Percentiles rank a stretch among this genome's conserved stretches.
These are phyloP conservation scores for Tamandua tetradactyla DNA, from an alignment of 2,797 vertebrate species.

Conservation along the genomic window DNA sequence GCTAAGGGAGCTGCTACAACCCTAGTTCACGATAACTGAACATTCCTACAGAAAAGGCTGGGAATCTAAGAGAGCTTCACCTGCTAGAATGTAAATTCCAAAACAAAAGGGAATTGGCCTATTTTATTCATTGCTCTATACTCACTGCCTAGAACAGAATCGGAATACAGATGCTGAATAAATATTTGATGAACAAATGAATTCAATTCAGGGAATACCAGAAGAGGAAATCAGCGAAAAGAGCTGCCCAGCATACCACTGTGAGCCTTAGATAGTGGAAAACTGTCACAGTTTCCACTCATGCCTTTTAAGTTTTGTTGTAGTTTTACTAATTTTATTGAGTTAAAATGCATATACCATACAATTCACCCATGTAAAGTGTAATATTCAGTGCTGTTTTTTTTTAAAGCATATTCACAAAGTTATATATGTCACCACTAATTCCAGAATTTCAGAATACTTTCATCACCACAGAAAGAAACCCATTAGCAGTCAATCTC, in stretches of 20 bases:
- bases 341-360: not conserved
- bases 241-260: not conserved
- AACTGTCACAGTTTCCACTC: not conserved
- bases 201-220: not conserved
- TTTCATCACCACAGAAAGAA: not conserved
- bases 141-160: not conserved
- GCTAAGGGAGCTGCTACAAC: too few relatives aligned
- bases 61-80: not conserved
- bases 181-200: conserved; percentile 44
- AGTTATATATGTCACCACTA: not conserved
- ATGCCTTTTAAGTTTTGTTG: not conserved
- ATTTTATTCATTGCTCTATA: not conserved
- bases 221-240: not conserved
- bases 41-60: not conserved
- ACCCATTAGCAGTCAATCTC: not conserved
- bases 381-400: not conserved
- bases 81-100: not conserved
- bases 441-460: not conserved
- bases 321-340: not conserved
- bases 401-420: not conserved
- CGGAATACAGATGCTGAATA: conserved; percentile 16
- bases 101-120: conserved; percentile 2
- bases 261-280: not conserved
- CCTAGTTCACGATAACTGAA: not conserved
- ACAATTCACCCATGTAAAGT: not conserved